Percentiles rank a stretch among this genome's conserved stretches.
Evolutionary conservation across 2,888 invertebrate genomes (phyloP).

Genomic region (Calameuta idolon): DNA sequence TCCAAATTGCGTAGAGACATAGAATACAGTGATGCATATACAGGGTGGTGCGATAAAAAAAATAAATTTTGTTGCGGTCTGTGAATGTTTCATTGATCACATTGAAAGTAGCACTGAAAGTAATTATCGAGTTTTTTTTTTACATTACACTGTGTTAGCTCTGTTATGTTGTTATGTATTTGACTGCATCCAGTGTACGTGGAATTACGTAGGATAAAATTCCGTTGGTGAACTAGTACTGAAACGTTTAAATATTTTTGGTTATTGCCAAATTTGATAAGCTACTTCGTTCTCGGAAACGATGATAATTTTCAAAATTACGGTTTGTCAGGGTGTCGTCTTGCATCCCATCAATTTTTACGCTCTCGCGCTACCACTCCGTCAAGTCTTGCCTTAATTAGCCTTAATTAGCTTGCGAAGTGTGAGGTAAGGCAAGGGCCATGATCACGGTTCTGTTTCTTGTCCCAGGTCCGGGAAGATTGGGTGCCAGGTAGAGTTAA

Average conservation of each 20-base stretch:
- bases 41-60: conserved; percentile 35
- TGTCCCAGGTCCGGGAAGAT: background rate
- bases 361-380: background rate
- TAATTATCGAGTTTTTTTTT: background rate
- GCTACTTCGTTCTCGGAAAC: background rate
- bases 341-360: background rate
- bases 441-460: background rate
- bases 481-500: background rate
- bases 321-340: background rate
- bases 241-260: background rate
- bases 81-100: background rate
- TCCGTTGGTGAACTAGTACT: too few species aligned
- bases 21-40: conserved; percentile 26
- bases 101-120: background rate
- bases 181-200: background rate
- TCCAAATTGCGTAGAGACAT: conserved; percentile 53
- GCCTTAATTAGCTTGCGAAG: background rate
- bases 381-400: background rate
- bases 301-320: background rate
- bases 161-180: background rate
- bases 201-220: background rate
- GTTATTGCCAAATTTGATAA: background rate
- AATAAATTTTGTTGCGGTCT: background rate
- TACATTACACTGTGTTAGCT: background rate
- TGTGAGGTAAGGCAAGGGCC: background rate